These are phyloP conservation scores for Cyaniris semiargus DNA, from an alignment of 2,888 invertebrate species.

Conservation along the genomic window DNA sequence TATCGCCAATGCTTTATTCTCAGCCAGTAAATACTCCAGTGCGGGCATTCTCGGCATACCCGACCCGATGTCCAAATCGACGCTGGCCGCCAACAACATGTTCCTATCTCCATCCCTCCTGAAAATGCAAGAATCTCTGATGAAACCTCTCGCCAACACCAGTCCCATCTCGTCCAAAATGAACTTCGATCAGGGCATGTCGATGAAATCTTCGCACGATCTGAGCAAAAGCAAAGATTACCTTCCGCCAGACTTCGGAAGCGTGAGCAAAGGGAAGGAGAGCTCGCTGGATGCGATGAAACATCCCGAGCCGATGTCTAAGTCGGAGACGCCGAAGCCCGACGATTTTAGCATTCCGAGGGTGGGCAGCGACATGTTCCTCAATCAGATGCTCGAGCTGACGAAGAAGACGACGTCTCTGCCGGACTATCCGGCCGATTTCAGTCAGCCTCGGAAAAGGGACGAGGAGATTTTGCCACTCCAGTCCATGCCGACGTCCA, in stretches of 20 bases:
- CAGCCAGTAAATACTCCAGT: conserved; percentile 83
- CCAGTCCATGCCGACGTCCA: conserved; percentile 70
- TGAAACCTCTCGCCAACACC: conserved; percentile 81
- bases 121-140: conserved; percentile 84
- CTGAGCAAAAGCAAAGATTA: conserved; percentile 73
- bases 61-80: conserved; percentile 88
- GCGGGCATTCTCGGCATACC: conserved; percentile 84
- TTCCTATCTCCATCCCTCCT: conserved; percentile 87
- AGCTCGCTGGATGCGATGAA: conserved; percentile 66
- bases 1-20: conserved; percentile 84
- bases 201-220: conserved; percentile 74
- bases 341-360: conserved; percentile 76
- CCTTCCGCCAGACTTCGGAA: conserved; percentile 78
- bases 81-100: conserved; percentile 88
- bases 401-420: conserved; percentile 74
- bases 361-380: conserved; percentile 71
- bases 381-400: conserved; percentile 77
- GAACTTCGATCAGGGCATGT: conserved; percentile 65
- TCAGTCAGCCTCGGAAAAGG: conserved; percentile 81
- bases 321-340: conserved; percentile 71
- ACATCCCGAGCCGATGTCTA: conserved; percentile 70
- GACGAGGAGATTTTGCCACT: conserved; percentile 65
- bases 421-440: conserved; percentile 73
- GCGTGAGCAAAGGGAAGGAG: conserved; percentile 77
- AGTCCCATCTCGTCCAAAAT: conserved; percentile 76